Base-by-base conservation (phyloP, 2,113 vertebrate species). In the Laticauda colubrina region DNA sequence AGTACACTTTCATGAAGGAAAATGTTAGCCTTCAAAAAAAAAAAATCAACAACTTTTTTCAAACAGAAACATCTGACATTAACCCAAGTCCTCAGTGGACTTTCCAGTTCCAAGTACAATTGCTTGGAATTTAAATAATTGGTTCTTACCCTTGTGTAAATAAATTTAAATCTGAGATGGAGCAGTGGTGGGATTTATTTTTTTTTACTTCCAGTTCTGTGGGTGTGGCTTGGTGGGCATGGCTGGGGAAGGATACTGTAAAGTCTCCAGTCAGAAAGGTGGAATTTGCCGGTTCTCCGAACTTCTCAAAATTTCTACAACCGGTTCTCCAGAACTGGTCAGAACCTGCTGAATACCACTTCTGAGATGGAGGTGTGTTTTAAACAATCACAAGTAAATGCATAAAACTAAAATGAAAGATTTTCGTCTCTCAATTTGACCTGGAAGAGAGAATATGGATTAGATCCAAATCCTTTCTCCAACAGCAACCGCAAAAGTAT, bases 21-120 rank as follows among this genome's bases (percentile, higher is more conserved):
- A 95, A 91, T 88, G 56, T 56, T 95, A 88, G 92, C 94, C 85
- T 87, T 85, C 54, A 26, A 57, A 92, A 93, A 81, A 81, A 39
- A 81, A 81, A 81, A 20, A 75, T 53, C 18, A 20, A 39, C 57
- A 89, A 89, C 64, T 53, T 93, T 89, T 57, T 93, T 2, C 5
- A 61, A 54, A 24, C 11, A 26, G 12, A 34, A 81, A 89, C 85
- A 61, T 53, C 92, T 90, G 55, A 90, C 26, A 43, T 61, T 86
- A 89, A 85, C 24, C 54, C 21, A 39, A 45, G 45, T 51, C 34
- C n/a, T 64, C 11, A 11, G 5, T 29, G 29, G 21, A 61, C 5
- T 51, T 29, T 89, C 43, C 23, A 26, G 23, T 93, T 86, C 24
- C 34, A 85, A 85, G 20, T 34, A 34, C 34, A 12, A 48, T 26